These are phyloP conservation scores for Nemapogon koenigi DNA, from an alignment of 2,888 invertebrate genomes.

Conservation along the genomic window DNA sequence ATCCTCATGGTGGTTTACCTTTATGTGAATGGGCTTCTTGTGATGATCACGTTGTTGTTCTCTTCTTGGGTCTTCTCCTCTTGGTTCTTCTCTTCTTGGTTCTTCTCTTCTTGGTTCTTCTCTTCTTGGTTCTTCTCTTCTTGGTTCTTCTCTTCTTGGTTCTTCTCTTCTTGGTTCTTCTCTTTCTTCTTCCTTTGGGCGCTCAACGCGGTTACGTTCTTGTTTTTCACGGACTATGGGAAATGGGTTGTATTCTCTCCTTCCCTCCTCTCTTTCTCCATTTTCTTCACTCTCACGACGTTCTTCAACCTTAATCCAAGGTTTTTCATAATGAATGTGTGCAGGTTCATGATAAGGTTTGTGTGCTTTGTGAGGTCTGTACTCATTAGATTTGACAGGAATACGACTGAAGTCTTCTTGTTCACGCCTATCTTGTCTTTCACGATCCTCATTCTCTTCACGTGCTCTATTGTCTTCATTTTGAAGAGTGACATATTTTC, in stretches of 20 bases:
- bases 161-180: slow-evolving; percentile 13
- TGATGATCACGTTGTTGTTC: slow-evolving; percentile 11
- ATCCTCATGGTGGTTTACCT: no score
- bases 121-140: slow-evolving; percentile 12
- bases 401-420: no score
- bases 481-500: no score
- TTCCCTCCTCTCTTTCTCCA: slow-evolving; percentile 2
- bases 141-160: slow-evolving; percentile 10
- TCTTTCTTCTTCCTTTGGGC: slow-evolving; percentile 12
- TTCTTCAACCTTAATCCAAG: no score
- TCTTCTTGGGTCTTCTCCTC: no score
- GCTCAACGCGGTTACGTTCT: slow-evolving; percentile 6
- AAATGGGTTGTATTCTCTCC: no score
- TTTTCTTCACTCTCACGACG: slow-evolving; percentile 3
- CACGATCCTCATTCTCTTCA: slow-evolving; percentile 1
- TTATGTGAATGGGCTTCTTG: slow-evolving; percentile 9
- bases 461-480: slow-evolving; percentile 10
- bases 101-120: slow-evolving; percentile 8
- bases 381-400: no score
- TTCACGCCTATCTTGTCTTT: not conserved
- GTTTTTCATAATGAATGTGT: not conserved
- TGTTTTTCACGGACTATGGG: not conserved
- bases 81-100: no score
- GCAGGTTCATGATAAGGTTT: not conserved
- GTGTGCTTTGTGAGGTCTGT: no score